Conservation (phyloP, 2,888 invertebrate genomes). For the Nipponacmea schrenckii region DNA sequence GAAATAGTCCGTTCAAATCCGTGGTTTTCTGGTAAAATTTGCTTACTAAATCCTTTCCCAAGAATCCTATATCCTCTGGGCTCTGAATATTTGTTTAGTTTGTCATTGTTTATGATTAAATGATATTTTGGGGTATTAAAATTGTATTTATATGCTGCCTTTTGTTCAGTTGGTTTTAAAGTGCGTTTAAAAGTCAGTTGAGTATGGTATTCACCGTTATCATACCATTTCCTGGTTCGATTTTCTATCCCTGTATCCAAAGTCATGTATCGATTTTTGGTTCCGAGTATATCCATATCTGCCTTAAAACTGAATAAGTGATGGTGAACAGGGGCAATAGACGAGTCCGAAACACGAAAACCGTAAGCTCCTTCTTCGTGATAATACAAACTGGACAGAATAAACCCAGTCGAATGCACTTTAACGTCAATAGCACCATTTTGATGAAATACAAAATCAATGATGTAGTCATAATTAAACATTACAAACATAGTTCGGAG, state of each 20-base stretch:
- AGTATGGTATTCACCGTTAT: conserved; percentile 16
- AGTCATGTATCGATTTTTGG: conserved; percentile 44
- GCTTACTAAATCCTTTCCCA: conserved; percentile 35
- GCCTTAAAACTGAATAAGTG: conserved; percentile 51
- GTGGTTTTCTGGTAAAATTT: conserved; percentile 36
- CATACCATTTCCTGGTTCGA: conserved; percentile 30
- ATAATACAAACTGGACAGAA: conserved; percentile 34
- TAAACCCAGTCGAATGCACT: conserved; percentile 49
- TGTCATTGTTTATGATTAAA: conserved; percentile 37
- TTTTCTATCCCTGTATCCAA: conserved; percentile 39
- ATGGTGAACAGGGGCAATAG: conserved; percentile 43
- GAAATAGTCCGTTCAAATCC: conserved; percentile 37
- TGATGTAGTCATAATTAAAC: conserved; percentile 52
- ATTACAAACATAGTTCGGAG: conserved; percentile 45
- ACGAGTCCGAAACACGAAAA: conserved; percentile 33
- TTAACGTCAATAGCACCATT: conserved; percentile 49
- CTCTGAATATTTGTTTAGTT: conserved; percentile 37
- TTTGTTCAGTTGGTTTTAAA: conserved; percentile 39
- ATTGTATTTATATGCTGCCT: conserved; percentile 47
- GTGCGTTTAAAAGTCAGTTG: conserved; percentile 37
- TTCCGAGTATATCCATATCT: conserved; percentile 44
- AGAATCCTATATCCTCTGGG: conserved; percentile 40
- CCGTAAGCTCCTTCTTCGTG: conserved; percentile 39
- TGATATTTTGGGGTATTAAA: conserved; percentile 54
- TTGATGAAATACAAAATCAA: conserved; percentile 49